Conservation (phyloP, 2,888 invertebrate genomes). For the Lottia scabra region DNA sequence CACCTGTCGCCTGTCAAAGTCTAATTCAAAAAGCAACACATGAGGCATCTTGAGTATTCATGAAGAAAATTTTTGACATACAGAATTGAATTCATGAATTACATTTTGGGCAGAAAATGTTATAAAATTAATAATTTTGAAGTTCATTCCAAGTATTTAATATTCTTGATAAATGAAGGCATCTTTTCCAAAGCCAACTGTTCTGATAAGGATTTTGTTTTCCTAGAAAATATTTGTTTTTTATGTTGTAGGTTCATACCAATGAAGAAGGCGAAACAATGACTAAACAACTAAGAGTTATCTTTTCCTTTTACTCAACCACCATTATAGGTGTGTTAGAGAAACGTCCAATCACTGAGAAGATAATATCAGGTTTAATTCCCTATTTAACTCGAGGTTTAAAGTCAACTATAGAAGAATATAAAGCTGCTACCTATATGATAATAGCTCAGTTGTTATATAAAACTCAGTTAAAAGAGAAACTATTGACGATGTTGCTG, state of each 20-base stretch:
- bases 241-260: slow-evolving; percentile 1
- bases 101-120: too few species aligned
- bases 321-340: slow-evolving; percentile 78
- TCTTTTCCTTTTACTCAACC: slow-evolving; percentile 85
- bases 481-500: slow-evolving; percentile 75
- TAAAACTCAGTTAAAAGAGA: slow-evolving; percentile 75
- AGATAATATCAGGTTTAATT: slow-evolving; percentile 78
- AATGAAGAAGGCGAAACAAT: slow-evolving; percentile 8
- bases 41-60: too few species aligned
- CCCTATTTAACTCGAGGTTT: slow-evolving; percentile 81
- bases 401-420: slow-evolving; percentile 77
- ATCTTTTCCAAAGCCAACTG: too few species aligned
- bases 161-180: too few species aligned
- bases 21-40: too few species aligned
- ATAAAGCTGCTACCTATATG: slow-evolving; percentile 80
- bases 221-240: background rate
- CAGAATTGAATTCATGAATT: too few species aligned
- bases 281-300: slow-evolving; percentile 74
- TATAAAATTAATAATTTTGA: too few species aligned
- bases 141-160: too few species aligned
- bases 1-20: too few species aligned
- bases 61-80: too few species aligned
- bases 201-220: too few species aligned
- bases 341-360: slow-evolving; percentile 69
- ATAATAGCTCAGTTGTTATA: slow-evolving; percentile 79